phyloP scores from a whole-genome alignment of 2,797 vertebrate species.

The Sarcophilus harrisii region DNA sequence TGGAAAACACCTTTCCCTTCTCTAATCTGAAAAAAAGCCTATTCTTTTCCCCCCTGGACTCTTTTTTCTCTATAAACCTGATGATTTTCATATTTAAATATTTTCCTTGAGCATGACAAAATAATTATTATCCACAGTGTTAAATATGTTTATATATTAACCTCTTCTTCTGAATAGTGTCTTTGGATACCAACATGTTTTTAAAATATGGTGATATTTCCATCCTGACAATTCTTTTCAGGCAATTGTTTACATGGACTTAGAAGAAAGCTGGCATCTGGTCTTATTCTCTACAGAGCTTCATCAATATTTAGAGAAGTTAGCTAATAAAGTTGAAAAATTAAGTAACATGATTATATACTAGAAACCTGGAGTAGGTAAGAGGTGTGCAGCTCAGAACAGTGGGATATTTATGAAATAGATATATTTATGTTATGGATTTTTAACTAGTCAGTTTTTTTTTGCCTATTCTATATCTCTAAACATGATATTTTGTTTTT shows the following conservation, averaged over 20 bases:
- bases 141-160: background rate
- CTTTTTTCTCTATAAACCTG: background rate
- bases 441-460: background rate
- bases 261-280: background rate
- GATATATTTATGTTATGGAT: background rate
- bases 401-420: background rate
- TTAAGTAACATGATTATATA: constrained; percentile 9
- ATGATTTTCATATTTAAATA: background rate
- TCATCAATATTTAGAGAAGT: background rate
- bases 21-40: background rate
- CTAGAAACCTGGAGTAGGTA: background rate
- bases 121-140: constrained; percentile 62
- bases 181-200: constrained; percentile 6
- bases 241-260: constrained; percentile 4
- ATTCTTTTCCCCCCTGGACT: background rate
- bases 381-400: constrained; percentile 12
- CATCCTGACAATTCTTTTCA: background rate
- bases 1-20: background rate
- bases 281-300: constrained; percentile 7
- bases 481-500: no score
- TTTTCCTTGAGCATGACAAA: constrained; percentile 68
- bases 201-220: constrained; percentile 19
- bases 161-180: background rate
- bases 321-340: background rate
- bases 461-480: no score